These are phyloP conservation scores for Spheniscus mendiculus DNA, from an alignment of 2,113 vertebrate genomes.

Conservation along the genomic window DNA sequence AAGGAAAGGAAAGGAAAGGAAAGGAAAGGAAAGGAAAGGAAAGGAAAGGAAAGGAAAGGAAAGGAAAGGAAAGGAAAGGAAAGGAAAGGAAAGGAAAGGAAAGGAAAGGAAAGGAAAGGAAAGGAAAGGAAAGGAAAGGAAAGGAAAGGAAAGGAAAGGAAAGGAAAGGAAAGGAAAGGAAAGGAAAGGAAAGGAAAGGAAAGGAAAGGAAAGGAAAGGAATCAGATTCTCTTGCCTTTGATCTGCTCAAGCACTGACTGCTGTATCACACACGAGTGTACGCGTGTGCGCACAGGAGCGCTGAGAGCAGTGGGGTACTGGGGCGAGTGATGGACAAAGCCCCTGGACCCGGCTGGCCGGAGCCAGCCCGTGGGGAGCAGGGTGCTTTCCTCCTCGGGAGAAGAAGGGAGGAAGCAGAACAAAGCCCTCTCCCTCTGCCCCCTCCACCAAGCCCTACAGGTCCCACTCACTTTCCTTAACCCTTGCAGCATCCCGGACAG, in stretches of 20 bases:
- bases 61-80: fast-evolving
- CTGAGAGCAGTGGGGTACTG: neutral
- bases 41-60: fast-evolving
- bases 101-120: fast-evolving
- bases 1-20: fast-evolving
- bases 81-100: fast-evolving
- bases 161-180: no score
- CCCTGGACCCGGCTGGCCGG: fast-evolving
- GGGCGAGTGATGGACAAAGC: neutral
- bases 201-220: fast-evolving
- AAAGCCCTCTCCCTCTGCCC: neutral
- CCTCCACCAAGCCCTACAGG: neutral
- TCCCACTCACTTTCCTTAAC: neutral
- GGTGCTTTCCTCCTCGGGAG: neutral
- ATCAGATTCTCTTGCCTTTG: neutral
- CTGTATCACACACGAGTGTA: neutral
- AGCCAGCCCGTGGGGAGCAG: fast-evolving
- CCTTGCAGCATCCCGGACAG: neutral
- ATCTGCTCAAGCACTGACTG: neutral
- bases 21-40: no score
- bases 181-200: no score
- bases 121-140: no score
- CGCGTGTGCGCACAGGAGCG: fast-evolving
- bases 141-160: no score
- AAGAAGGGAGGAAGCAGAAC: neutral